Percentiles rank a stretch among this genome's conserved stretches.
phyloP scores from a whole-genome alignment of 30 jellyfish, hydroid and myxozoan genomes.

The Cassiopea andromeda region DNA sequence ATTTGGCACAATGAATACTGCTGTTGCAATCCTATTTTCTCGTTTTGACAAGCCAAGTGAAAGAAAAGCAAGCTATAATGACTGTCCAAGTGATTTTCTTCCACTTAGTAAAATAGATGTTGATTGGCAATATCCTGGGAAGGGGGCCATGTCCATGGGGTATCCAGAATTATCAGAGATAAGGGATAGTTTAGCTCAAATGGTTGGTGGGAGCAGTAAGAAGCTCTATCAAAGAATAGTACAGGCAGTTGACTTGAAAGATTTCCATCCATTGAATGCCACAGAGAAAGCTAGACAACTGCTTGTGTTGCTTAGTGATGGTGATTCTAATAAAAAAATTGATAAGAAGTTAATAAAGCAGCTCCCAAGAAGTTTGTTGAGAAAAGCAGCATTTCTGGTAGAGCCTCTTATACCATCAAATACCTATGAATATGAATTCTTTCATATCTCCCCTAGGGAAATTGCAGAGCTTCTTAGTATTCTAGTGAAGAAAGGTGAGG shows the following conservation, averaged over 20 bases:
- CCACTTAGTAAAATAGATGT: conserved; percentile 76
- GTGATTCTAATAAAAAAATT: conserved; percentile 6
- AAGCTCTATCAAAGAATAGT: not conserved
- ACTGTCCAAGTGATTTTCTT: conserved; percentile 38
- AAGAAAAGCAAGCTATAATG: conserved; percentile 11
- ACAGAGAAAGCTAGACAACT: conserved; percentile 33
- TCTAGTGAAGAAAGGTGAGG: conserved; percentile 41
- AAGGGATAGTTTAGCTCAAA: not conserved
- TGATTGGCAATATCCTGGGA: conserved; percentile 82
- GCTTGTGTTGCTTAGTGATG: conserved; percentile 26
- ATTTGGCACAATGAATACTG: conserved; percentile 71
- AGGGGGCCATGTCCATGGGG: conserved; percentile 83
- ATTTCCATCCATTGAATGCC: conserved; percentile 20
- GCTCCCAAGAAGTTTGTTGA: conserved; percentile 49
- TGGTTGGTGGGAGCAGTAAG: not conserved
- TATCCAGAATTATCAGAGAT: conserved; percentile 42
- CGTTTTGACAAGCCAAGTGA: conserved; percentile 41
- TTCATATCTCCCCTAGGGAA: conserved; percentile 38
- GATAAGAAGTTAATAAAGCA: conserved; percentile 15
- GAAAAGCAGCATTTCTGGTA: conserved; percentile 40
- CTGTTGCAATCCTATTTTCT: conserved; percentile 78
- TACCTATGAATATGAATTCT: conserved; percentile 67
- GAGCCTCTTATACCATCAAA: conserved; percentile 74
- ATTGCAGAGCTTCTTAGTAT: conserved; percentile 35
- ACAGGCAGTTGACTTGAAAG: not conserved